A percentile compares a stretch with the other conserved stretches of the same genome.
phyloP scores from a whole-genome alignment of 2,797 vertebrate genomes.

The Mallotus villosus region DNA sequence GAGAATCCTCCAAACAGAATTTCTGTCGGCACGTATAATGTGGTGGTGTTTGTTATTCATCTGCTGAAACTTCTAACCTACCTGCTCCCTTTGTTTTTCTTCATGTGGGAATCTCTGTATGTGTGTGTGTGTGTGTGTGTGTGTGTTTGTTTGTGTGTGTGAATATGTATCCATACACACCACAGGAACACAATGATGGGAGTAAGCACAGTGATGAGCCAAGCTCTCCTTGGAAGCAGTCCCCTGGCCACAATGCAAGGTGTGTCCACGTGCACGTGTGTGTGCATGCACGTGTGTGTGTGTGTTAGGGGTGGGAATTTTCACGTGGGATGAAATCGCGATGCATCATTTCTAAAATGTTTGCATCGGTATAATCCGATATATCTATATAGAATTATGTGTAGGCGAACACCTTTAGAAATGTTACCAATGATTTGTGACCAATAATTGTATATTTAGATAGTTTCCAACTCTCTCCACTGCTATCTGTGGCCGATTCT shows the following conservation, averaged over 20 bases:
- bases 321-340: too few relatives aligned
- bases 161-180: slow-evolving; percentile 42
- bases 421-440: too few relatives aligned
- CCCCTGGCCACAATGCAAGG: slow-evolving; percentile 93
- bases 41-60: background rate
- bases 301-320: too few relatives aligned
- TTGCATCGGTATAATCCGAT: too few relatives aligned
- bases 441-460: too few relatives aligned
- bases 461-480: too few relatives aligned
- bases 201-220: slow-evolving; percentile 89
- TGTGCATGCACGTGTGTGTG: background rate
- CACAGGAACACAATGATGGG: slow-evolving; percentile 89
- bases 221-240: slow-evolving; percentile 86
- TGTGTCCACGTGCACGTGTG: slow-evolving; percentile 47
- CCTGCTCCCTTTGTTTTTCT: slow-evolving; percentile 34
- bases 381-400: too few relatives aligned
- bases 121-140: slow-evolving; percentile 25
- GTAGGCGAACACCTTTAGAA: too few relatives aligned
- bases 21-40: background rate
- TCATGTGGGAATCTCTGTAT: slow-evolving; percentile 48
- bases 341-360: too few relatives aligned
- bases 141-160: slow-evolving; percentile 33
- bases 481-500: too few relatives aligned
- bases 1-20: background rate
- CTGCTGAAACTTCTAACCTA: slow-evolving; percentile 30